Evolutionary conservation across 2,797 vertebrate species (phyloP).

Genomic region (Crocodylus rhombifer): DNA sequence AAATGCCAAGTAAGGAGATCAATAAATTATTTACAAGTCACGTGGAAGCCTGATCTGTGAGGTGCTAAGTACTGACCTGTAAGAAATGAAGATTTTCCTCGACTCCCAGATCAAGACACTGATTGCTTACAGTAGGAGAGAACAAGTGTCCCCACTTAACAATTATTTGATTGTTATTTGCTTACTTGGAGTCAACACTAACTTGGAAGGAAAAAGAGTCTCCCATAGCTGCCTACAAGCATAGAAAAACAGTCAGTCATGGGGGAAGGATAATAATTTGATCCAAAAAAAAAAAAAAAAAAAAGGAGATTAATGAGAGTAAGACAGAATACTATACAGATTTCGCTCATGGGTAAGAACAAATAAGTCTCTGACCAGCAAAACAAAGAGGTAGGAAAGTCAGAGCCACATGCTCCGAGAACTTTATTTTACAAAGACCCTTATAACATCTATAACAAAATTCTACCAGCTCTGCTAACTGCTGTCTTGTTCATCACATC

Average conservation of each 20-base stretch:
- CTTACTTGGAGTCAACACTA: rapidly evolving
- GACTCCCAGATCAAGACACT: slow-evolving; percentile 50
- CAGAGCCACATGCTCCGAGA: not conserved
- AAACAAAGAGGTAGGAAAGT: not conserved
- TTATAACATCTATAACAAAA: not conserved
- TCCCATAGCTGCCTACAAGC: not conserved
- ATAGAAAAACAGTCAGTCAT: not conserved
- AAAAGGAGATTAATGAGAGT: not conserved
- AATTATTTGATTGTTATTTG: not conserved
- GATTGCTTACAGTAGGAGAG: not conserved
- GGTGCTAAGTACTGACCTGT: slow-evolving; percentile 4
- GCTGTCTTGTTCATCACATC: not conserved
- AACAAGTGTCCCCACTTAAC: not conserved
- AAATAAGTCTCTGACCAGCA: not conserved
- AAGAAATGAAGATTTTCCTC: not conserved
- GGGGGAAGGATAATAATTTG: not conserved
- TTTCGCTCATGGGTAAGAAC: not conserved
- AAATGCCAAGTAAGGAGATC: not conserved
- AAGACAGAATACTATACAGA: not conserved
- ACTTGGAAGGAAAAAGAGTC: not conserved
- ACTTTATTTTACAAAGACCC: not conserved
- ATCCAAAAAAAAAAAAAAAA: no score
- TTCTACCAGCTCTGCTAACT: not conserved
- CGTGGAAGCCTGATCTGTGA: slow-evolving; percentile 2
- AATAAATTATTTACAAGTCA: slow-evolving; percentile 19